Base-by-base conservation (phyloP, 2,113 vertebrate genomes). In the Galeopterus variegatus region DNA sequence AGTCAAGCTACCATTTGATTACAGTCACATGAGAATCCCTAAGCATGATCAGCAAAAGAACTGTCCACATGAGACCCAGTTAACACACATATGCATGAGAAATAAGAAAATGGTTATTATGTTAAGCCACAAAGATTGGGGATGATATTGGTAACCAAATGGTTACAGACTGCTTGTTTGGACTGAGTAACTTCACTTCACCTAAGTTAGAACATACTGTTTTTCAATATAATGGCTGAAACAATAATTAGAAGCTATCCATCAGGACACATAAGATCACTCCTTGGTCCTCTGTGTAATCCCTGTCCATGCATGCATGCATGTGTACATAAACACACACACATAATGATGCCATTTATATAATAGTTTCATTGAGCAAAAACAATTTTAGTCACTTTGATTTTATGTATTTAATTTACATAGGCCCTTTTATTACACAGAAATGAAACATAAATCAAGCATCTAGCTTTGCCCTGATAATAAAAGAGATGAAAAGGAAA, bases 401-500 rank as follows among this genome's bases (percentile, higher is more conserved):
- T 86, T 93, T 93, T 36, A 80, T 50, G 11, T 82, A 88, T 28
- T 88, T 72, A 79, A 95, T 90, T 96, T 90, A 90, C 21, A 94
- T 41, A 82, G 28, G 48, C 19, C 41, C 7, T 96, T 97, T 80
- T 90, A 92, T 80, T 83, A 94, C 10, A 92, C 26, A 87, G 21
- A 98, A 88, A 72, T 92, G 50, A 95, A 96, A 95, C 67, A 90
- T 0, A 95, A 50, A 90, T 72, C 36, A 95, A 94, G 69, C n/a
- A 73, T 88, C 64, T 90, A 95, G 64, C 58, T 96, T 77, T 90
- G 54, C 5, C 52, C 64, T 92, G 89, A 88, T 36, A 87, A 60
- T 93, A 82, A 93, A 89, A 77, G 28, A 93, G 36, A 64, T 67
- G 50, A 97, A 94, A 95, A 82, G 36, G 26, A 95, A 41, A 70